Percentiles rank a stretch among this genome's conserved stretches.
These are phyloP conservation scores for Sipha maydis DNA, from an alignment of 2,888 invertebrate species.

Conservation along the genomic window DNA sequence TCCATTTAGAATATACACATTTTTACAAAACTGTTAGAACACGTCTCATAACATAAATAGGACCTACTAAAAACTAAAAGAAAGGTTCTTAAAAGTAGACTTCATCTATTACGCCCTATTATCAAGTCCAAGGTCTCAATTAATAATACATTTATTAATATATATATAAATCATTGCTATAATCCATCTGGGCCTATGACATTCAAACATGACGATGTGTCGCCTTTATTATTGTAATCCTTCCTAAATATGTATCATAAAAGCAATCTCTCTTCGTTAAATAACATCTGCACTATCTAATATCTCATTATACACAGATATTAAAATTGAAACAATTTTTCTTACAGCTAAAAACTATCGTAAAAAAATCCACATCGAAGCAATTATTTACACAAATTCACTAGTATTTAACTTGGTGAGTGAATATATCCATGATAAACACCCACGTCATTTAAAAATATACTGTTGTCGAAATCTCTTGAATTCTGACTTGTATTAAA, in stretches of 20 bases:
- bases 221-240: no score
- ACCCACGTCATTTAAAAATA: no score
- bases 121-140: neutral
- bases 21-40: no score
- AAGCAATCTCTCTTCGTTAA: neutral
- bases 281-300: neutral
- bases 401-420: neutral
- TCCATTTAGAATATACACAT: no score
- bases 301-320: neutral
- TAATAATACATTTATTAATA: neutral
- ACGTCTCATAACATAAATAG: no score
- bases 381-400: neutral
- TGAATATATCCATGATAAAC: neutral
- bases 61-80: neutral
- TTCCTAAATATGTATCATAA: neutral
- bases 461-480: no score
- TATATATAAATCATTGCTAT: neutral
- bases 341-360: neutral
- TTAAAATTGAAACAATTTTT: neutral
- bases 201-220: neutral
- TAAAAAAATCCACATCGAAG: neutral
- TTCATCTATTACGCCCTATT: slow-evolving; percentile 59
- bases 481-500: no score
- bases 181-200: neutral
- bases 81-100: slow-evolving; percentile 51